These are phyloP conservation scores for Eleginops maclovinus DNA, from an alignment of 2,113 vertebrate genomes.

Conservation along the genomic window DNA sequence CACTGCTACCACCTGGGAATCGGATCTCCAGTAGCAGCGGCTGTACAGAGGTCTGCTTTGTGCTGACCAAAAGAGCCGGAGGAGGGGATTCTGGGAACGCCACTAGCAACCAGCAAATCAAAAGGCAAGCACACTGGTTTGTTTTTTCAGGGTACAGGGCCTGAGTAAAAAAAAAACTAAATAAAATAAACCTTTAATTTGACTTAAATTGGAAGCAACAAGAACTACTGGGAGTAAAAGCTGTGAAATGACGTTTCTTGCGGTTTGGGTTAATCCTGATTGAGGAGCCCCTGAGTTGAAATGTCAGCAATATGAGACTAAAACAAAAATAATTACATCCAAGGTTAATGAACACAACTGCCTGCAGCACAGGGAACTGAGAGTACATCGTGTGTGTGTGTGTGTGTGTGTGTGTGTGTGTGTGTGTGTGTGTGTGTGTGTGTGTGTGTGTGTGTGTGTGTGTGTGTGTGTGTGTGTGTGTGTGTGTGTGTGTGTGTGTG, in stretches of 20 bases:
- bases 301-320: conserved; percentile 85
- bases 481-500: background rate
- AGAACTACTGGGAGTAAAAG: conserved; percentile 76
- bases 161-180: conserved; percentile 66
- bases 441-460: too few species aligned
- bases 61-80: conserved; percentile 25
- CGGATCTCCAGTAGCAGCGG: conserved; percentile 8
- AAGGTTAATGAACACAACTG: conserved; percentile 81
- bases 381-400: conserved; percentile 18
- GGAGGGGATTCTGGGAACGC: conserved; percentile 48
- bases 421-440: too few species aligned
- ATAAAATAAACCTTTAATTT: conserved; percentile 85
- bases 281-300: conserved; percentile 83
- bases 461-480: too few species aligned
- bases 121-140: conserved; percentile 72
- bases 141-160: conserved; percentile 75
- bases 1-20: conserved; percentile 61
- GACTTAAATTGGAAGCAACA: conserved; percentile 85
- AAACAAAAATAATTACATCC: conserved; percentile 83
- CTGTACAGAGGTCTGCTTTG: conserved; percentile 69
- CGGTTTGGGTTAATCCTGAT: conserved; percentile 84
- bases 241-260: conserved; percentile 82
- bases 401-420: background rate
- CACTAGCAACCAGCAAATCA: conserved; percentile 70
- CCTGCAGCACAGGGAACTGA: conserved; percentile 51